phyloP scores from a whole-genome alignment of 92 coral and sea anemone species.

The Palythoa grandis region DNA sequence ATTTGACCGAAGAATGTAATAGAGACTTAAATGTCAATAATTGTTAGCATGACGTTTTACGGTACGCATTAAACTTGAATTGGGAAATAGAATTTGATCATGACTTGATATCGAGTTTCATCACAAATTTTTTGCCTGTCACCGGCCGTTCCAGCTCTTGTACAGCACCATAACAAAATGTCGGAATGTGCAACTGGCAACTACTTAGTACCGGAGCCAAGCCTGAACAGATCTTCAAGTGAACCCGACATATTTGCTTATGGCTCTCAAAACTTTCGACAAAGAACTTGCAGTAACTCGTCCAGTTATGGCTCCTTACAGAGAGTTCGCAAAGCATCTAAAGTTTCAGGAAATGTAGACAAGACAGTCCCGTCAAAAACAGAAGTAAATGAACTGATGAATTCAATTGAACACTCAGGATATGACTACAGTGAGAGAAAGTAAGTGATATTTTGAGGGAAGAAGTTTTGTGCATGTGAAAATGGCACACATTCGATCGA shows the following conservation, averaged over 20 bases:
- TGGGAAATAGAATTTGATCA: constrained; percentile 8
- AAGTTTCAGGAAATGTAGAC: constrained; percentile 22
- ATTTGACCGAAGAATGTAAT: constrained; percentile 11
- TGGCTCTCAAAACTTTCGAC: constrained; percentile 27
- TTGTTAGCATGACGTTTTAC: constrained; percentile 27
- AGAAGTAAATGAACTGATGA: constrained; percentile 10
- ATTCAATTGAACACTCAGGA: constrained; percentile 5
- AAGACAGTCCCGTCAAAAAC: neutral
- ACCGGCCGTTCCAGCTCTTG: neutral
- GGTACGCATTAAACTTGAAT: neutral
- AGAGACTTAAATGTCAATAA: neutral
- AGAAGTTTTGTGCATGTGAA: neutral
- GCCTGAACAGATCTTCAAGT: constrained; percentile 41
- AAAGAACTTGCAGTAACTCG: constrained; percentile 30
- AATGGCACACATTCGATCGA: too few relatives aligned
- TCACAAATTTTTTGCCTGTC: constrained; percentile 7
- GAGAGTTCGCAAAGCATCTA: constrained; percentile 31
- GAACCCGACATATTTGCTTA: constrained; percentile 35
- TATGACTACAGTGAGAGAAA: neutral
- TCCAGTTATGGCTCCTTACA: constrained; percentile 33
- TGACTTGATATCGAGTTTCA: constrained; percentile 33
- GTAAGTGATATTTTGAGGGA: constrained; percentile 15
- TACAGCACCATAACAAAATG: constrained; percentile 11
- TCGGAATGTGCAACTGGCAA: constrained; percentile 36
- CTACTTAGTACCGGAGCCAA: constrained; percentile 10